Percentiles rank a stretch among this genome's conserved stretches.
Conservation (phyloP, 2,113 vertebrate species). For the western clawed frog (Xenopus tropicalis) region UCB_Xtro_10.0 CM004452.2:12075501-12076000, state of each 20-base stretch:
- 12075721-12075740: too few relatives aligned
- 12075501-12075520: conserved; percentile 1
- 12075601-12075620: too few relatives aligned
- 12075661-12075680: too few relatives aligned
- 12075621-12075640: too few relatives aligned
- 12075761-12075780: too few relatives aligned
- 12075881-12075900: conserved; percentile 24
- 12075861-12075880: not conserved
- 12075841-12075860: too few relatives aligned
- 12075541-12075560: conserved; percentile 5
- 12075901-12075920: conserved; percentile 26
- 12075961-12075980: conserved; percentile 25
- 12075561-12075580: not conserved
- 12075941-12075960: conserved; percentile 41
- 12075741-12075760: not conserved
- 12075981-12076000: conserved; percentile 22
- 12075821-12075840: conserved; percentile 1
- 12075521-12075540: not conserved
- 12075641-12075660: too few relatives aligned
- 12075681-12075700: too few relatives aligned
- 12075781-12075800: too few relatives aligned
- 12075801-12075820: too few relatives aligned
- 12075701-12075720: too few relatives aligned
- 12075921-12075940: conserved; percentile 21
- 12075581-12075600: too few relatives aligned